phyloP scores from a whole-genome alignment of 2,113 vertebrate species.

The Aegithalos caudatus region DNA sequence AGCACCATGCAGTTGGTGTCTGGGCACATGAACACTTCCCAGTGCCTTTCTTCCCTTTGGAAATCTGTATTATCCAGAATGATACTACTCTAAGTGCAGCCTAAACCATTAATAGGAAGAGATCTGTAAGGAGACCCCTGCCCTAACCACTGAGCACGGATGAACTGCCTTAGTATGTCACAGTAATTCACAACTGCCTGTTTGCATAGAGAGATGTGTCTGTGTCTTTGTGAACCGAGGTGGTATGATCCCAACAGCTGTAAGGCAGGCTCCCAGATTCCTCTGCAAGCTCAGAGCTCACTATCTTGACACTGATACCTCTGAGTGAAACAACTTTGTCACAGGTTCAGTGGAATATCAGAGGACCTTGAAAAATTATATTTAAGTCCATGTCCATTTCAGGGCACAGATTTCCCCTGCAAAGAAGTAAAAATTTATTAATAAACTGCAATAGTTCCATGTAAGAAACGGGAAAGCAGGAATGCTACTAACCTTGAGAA shows the following conservation, averaged over 20 bases:
- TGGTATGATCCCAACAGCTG: not conserved
- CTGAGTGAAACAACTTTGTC: not conserved
- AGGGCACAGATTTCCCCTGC: conserved; percentile 43
- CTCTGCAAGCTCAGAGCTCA: not conserved
- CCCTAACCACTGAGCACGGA: not conserved
- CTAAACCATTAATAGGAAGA: not conserved
- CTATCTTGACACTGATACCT: not conserved
- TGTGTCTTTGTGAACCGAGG: not conserved
- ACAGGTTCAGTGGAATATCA: not conserved
- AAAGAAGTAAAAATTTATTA: conserved; percentile 64
- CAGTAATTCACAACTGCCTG: not conserved
- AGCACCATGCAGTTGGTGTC: not conserved
- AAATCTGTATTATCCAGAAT: not conserved
- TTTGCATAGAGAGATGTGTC: not conserved
- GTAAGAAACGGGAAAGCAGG: not conserved
- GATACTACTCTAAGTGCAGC: not conserved
- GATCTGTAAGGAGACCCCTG: not conserved
- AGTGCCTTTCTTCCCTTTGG: not conserved
- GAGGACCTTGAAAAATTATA: not conserved
- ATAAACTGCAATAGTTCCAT: not conserved
- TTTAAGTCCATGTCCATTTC: conserved; percentile 33
- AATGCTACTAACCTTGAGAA: conserved; percentile 47
- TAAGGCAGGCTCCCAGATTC: not conserved
- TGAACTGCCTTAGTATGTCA: not conserved
- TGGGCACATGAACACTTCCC: not conserved